Evolutionary conservation across 2,113 vertebrate genomes (phyloP), one percentile per base, ranked within the genome.

Genomic region (Periophthalmus modestus): DNA sequence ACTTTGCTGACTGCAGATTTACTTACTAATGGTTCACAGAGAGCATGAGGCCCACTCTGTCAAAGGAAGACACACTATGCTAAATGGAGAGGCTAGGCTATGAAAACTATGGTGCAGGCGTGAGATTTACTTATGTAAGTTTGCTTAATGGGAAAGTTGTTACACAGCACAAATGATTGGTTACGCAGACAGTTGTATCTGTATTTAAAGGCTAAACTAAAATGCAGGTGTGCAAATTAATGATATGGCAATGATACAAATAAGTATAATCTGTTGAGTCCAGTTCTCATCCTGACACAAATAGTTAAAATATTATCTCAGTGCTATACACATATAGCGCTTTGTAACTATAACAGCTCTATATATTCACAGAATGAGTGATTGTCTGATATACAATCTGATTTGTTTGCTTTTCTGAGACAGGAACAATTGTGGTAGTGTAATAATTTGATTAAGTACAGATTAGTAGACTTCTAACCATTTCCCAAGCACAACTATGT

Each of bases 1-100:
- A 73, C 81, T 88, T 83, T 90, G 88, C 89, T 90, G 90, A 91
- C 84, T 88, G 75, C 10, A 76, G 68, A 82, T 85, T 87, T 83
- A 74, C 88, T 77, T 71, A 77, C 66, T 77, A 82, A 79, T 81
- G 72, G 74, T 71, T 84, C 71, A 75, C 74, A 80, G 69, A 79
- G 50, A 74, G 59, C 50, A 70, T 3, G 77, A 59, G 71, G 2
- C 65, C 78, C 39, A 66, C 54, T 61, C 23, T 55, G 75, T 58
- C 57, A 75, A 33, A 21, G 58, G 62, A 69, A 76, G 59, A 74
- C 7, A 47, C 36, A 16, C 68, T 39, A 58, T 57, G 19, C 23
- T 50, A 21, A n/a, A 15, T 76, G n/a, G 23, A 34, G 62, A 65
- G 34, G 36, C 62, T n/a, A 65, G 18, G 19, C 34, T 39, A 43